Evolutionary conservation across 2,797 vertebrate genomes (phyloP).

Genomic region (Balearica regulorum): DNA sequence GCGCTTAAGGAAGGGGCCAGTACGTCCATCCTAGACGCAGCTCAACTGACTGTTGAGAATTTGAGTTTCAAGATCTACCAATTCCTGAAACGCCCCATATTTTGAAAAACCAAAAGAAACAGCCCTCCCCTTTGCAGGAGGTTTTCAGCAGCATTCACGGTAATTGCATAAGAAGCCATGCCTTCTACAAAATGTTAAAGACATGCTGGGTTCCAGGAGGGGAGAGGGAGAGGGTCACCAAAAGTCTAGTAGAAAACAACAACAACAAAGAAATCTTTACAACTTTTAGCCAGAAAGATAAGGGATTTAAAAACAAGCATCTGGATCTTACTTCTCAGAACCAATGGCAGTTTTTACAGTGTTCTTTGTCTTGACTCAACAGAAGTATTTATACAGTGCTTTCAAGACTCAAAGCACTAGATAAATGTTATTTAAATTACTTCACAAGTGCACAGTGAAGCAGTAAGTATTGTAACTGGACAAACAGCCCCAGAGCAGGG

Average conservation of each 20-base stretch:
- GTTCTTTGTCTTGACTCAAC: not conserved
- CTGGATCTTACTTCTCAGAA: not conserved
- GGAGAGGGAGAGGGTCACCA: not conserved
- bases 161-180: slow-evolving; percentile 68
- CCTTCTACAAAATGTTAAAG: slow-evolving; percentile 61
- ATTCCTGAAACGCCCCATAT: not conserved
- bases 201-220: slow-evolving; percentile 55
- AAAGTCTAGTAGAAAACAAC: not conserved
- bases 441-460: not conserved
- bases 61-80: not conserved
- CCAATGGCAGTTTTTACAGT: not conserved
- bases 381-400: slow-evolving; percentile 17
- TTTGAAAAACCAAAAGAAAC: slow-evolving; percentile 37
- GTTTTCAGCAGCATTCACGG: slow-evolving; percentile 75
- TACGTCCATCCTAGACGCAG: not conserved
- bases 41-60: not conserved
- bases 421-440: not conserved
- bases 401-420: not conserved
- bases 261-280: not conserved
- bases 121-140: slow-evolving; percentile 42
- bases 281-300: not conserved
- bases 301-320: not conserved
- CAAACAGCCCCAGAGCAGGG: not conserved
- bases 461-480: not conserved
- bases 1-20: slow-evolving; percentile 27